Base-by-base conservation (phyloP, 2,113 vertebrate species). In the Chlorocebus sabaeus region DNA sequence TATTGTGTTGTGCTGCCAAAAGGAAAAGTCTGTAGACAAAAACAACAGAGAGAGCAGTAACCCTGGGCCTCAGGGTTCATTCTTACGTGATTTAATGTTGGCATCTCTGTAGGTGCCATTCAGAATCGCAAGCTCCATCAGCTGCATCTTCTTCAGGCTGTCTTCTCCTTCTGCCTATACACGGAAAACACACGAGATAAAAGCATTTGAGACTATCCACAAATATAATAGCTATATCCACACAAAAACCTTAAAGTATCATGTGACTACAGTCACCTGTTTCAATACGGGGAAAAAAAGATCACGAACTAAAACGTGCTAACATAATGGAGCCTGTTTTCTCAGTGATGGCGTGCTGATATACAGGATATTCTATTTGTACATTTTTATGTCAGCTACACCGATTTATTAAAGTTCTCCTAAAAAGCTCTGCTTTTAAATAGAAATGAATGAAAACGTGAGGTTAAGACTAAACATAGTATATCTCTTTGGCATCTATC, bases 71-170 rank as follows among this genome's bases (percentile, higher is more conserved):
- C n/a, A 4, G 89, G 81, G 67, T 38, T 98, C 97, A 96, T 98
- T 96, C 99, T 99, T 99, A 99, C 99, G 99, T 99, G 99, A 99
- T 99, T 99, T 99, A 98, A 99, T 99, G 99, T 99, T 99, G 99
- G 99, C 99, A 92, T 99, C 99, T 99, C 99, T 99, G 99, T 99
- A 99, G 90, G 99, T 99, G 98, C 99, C 99, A 45, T 99, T 99
- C 98, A 99, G 99, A 98, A 99, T 99, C 93, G 99, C 99, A 93
- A 99, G 99, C 98, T 99, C 99, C 99, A 99, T 99, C 99, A 99
- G 98, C 98, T 99, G 99, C 99, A 99, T 99, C 98, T 99, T 99
- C 99, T 99, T 99, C 99, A 99, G 99, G 98, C 99, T 99, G 99
- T 99, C 99, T 98, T 99, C 99, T 93, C 99, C 99, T 98, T 99